Base-by-base conservation (phyloP, 2,888 invertebrate genomes). In the Lasioglossum pauxillum region DNA sequence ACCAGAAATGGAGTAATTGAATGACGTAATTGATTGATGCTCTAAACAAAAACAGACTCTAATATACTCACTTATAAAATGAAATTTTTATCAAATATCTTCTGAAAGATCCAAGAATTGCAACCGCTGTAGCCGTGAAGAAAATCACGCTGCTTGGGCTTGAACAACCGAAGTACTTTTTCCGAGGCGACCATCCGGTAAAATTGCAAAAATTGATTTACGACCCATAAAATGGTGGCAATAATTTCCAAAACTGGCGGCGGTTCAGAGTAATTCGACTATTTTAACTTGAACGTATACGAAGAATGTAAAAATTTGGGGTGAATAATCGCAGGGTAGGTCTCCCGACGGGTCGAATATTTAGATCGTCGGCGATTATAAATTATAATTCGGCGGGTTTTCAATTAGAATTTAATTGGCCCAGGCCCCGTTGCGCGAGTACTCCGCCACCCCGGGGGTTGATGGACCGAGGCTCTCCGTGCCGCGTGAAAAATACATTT, bases 401-500 rank as follows among this genome's bases (percentile, higher is more conserved):
- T 71, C 71, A 41, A 71, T 71, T 71, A 71, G 71, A 71, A 71
- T 71, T 71, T 71, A 71, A 71, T 71, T 71, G 71, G 69, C 71
- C 71, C 71, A 41, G 12, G 41, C n/a, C n/a, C n/a, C 74, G 38
- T 31, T 53, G 41, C 12, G 41, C 41, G 46, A 31, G 60, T 78
- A 74, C 71, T 60, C 46, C 27, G 19, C 19, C 35, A 23, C 1
- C 23, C 16, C 27, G 19, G 46, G 10, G 71, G 71, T 71, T 71
- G 71, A 71, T 69, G 69, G 69, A 38, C 69, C 69, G 69, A 23
- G n/a, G 23, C n/a, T 38, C 12, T 14, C n/a, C 71, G 38, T 23
- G 69, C 71, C 41, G n/a, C 41, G n/a, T 71, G 84, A 71, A 74
- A 78, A 84, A 83, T 77, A 84, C 71, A 71, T 71, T 71, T 75